A percentile compares a stretch with the other conserved stretches of the same genome.
phyloP scores from a whole-genome alignment of 2,888 invertebrate genomes.

The Glyphotaelius pellucidus region DNA sequence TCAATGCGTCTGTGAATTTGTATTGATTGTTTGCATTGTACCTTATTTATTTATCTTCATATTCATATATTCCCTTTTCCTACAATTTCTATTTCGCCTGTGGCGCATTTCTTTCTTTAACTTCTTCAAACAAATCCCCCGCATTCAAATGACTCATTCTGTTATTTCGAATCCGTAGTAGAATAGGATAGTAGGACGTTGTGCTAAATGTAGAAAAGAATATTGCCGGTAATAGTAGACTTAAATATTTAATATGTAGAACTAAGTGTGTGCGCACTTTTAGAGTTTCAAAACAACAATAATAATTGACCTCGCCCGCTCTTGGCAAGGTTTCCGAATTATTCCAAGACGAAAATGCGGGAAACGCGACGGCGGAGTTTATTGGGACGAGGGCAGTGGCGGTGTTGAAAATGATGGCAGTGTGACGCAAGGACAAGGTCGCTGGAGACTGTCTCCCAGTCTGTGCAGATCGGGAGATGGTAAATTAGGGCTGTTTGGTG shows the following conservation, averaged over 20 bases:
- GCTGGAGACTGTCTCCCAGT: neutral
- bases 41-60: too few species aligned
- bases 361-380: conserved; percentile 18
- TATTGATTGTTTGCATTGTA: too few species aligned
- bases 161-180: neutral
- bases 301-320: conserved; percentile 24
- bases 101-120: too few species aligned
- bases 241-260: too few species aligned
- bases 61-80: neutral
- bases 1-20: too few species aligned
- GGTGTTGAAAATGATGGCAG: neutral
- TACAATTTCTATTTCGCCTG: neutral
- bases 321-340: conserved; percentile 30
- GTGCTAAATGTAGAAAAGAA: neutral
- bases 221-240: neutral
- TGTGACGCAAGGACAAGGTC: conserved; percentile 26
- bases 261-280: neutral
- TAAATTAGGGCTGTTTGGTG: too few species aligned
- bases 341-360: conserved; percentile 29
- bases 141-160: neutral
- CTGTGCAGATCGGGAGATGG: neutral
- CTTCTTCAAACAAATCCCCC: too few species aligned
- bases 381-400: conserved; percentile 3
- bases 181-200: neutral
- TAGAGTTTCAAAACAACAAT: conserved; percentile 10